Percentiles rank a stretch among this genome's conserved stretches.
Evolutionary conservation across 2,888 invertebrate genomes (phyloP).

Genomic region (Hedychridium roseum): DNA sequence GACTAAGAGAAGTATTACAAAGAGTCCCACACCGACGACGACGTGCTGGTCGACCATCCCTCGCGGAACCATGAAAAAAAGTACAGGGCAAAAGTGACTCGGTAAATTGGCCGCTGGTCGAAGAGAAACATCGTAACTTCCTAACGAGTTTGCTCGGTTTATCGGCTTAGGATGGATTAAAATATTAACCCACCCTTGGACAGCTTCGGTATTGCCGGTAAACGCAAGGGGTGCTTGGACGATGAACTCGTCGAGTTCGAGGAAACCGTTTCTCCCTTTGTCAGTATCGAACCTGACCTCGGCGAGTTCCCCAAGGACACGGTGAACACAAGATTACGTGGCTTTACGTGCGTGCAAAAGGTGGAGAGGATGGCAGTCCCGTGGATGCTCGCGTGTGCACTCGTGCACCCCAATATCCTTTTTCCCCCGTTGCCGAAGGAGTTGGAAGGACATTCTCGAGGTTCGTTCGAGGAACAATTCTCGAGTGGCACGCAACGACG

Average conservation of each 20-base stretch:
- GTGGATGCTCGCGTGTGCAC: conserved; percentile 28
- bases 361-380: not conserved
- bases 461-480: conserved; percentile 16
- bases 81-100: conserved; percentile 32
- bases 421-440: conserved; percentile 20
- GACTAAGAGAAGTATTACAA: conserved; percentile 46
- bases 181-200: too few species aligned
- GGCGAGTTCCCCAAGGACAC: conserved; percentile 10
- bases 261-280: too few species aligned
- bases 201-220: too few species aligned
- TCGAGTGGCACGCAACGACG: conserved; percentile 37
- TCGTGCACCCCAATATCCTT: conserved; percentile 9
- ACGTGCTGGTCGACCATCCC: conserved; percentile 35
- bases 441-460: conserved; percentile 23
- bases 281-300: conserved; percentile 35
- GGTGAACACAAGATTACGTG: conserved; percentile 26
- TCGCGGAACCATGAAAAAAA: conserved; percentile 40
- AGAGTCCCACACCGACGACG: conserved; percentile 41
- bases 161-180: too few species aligned
- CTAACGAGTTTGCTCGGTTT: too few species aligned
- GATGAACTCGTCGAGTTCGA: too few species aligned
- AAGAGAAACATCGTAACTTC: too few species aligned
- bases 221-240: too few species aligned
- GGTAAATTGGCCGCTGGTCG: too few species aligned
- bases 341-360: conserved; percentile 29